phyloP scores from a whole-genome alignment of 2,888 invertebrate species.

The Mycalesis mineus region DNA sequence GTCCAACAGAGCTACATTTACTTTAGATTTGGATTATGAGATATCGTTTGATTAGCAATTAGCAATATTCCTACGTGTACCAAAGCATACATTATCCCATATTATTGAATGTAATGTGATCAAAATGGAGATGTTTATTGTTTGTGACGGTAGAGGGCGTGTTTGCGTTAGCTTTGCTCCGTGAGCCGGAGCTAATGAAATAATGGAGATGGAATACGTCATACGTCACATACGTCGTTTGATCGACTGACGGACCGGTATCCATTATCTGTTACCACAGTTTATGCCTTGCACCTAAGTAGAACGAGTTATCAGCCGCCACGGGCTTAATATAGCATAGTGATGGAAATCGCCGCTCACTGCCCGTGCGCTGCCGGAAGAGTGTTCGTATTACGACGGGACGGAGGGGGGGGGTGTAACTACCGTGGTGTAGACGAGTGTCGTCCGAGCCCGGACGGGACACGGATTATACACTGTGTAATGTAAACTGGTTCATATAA shows the following conservation, averaged over 20 bases:
- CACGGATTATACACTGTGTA: no score
- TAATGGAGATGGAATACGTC: constrained; percentile 11
- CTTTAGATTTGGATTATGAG: neutral
- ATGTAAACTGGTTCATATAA: no score
- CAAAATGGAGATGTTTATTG: constrained; percentile 3
- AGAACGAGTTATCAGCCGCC: no score
- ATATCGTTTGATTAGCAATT: neutral
- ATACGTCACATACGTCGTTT: neutral
- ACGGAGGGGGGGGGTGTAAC: no score
- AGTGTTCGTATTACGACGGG: no score
- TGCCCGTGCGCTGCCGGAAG: no score
- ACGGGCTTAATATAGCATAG: no score
- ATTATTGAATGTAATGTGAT: neutral
- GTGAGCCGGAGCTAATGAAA: constrained; percentile 10
- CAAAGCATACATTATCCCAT: neutral
- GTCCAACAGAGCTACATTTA: no score
- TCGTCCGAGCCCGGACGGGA: no score
- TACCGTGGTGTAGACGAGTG: no score
- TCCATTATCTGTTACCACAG: neutral
- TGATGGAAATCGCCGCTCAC: no score
- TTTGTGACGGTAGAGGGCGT: neutral
- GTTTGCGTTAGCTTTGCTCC: constrained; percentile 5
- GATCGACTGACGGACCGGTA: neutral
- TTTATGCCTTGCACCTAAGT: neutral
- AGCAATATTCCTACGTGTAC: no score